phyloP scores from a whole-genome alignment of 2,113 vertebrate genomes.

The Platichthys flesus region DNA sequence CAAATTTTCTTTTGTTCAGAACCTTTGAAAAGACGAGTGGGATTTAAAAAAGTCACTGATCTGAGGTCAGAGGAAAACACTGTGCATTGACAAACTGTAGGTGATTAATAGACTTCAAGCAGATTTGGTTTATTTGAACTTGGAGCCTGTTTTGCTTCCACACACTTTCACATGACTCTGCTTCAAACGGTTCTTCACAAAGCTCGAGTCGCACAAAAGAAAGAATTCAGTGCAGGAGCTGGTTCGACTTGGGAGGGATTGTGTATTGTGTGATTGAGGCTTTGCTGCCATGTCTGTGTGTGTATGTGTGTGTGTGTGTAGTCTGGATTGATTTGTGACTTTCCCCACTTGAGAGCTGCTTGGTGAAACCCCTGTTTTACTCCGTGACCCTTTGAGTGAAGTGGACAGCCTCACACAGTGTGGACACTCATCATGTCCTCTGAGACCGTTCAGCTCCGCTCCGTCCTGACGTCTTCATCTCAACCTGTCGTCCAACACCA shows the following conservation, averaged over 20 bases:
- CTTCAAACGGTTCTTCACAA: constrained; percentile 41
- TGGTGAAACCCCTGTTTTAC: not conserved
- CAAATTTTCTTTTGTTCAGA: no score
- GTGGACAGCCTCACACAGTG: constrained; percentile 35
- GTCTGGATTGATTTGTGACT: constrained; percentile 36
- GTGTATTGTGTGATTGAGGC: constrained; percentile 60
- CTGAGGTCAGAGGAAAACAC: constrained; percentile 43
- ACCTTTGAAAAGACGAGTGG: constrained; percentile 34
- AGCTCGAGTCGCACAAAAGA: constrained; percentile 55
- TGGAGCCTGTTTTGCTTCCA: constrained; percentile 51
- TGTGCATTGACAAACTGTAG: constrained; percentile 26
- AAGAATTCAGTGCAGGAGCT: constrained; percentile 47
- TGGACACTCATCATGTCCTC: constrained; percentile 1
- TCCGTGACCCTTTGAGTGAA: constrained; percentile 12
- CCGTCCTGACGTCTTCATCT: constrained; percentile 42
- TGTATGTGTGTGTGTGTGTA: constrained; percentile 4
- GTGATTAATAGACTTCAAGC: constrained; percentile 64
- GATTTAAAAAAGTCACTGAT: constrained; percentile 44
- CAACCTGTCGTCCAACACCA: constrained; percentile 19
- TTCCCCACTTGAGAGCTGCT: not conserved
- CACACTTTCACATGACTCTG: constrained; percentile 60
- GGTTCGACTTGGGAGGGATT: constrained; percentile 54
- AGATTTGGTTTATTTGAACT: constrained; percentile 59
- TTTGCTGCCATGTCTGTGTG: constrained; percentile 50
- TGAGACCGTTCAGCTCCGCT: not conserved